Percentiles rank a stretch among this genome's conserved stretches.
These are phyloP conservation scores for Rhinolophus sinicus DNA, from an alignment of 2,113 vertebrate species.

Conservation along the genomic window DNA sequence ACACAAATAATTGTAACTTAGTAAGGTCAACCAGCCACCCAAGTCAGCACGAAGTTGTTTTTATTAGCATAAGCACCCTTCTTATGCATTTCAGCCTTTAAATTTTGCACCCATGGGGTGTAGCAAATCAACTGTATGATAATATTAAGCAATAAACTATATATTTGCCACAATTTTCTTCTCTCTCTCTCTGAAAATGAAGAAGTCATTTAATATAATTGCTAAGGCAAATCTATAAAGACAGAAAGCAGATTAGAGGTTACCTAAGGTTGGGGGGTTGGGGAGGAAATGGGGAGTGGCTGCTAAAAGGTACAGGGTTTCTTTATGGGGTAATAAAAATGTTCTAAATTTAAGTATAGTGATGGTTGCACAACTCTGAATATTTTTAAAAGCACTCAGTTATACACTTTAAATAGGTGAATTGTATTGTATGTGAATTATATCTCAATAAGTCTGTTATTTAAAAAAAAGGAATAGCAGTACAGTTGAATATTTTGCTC, in stretches of 20 bases:
- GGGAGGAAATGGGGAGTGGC: not conserved
- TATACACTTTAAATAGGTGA: not conserved
- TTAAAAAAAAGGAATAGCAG: not conserved
- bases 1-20: not conserved
- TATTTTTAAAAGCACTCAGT: not conserved
- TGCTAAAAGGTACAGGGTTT: not conserved
- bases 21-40: not conserved
- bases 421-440: not conserved
- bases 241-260: not conserved
- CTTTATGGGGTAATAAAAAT: not conserved
- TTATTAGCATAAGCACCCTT: not conserved
- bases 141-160: conserved; percentile 25
- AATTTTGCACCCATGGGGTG: not conserved
- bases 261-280: not conserved
- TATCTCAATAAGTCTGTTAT: not conserved
- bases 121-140: not conserved
- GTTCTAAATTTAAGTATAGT: not conserved
- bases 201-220: conserved; percentile 13
- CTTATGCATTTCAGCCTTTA: conserved; percentile 13
- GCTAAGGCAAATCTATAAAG: not conserved
- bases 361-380: not conserved
- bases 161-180: not conserved
- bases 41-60: conserved; percentile 13
- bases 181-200: conserved; percentile 26
- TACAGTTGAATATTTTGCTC: not conserved